Conservation (phyloP, 1,140 invertebrate species). For the Lycorma delicatula region DNA sequence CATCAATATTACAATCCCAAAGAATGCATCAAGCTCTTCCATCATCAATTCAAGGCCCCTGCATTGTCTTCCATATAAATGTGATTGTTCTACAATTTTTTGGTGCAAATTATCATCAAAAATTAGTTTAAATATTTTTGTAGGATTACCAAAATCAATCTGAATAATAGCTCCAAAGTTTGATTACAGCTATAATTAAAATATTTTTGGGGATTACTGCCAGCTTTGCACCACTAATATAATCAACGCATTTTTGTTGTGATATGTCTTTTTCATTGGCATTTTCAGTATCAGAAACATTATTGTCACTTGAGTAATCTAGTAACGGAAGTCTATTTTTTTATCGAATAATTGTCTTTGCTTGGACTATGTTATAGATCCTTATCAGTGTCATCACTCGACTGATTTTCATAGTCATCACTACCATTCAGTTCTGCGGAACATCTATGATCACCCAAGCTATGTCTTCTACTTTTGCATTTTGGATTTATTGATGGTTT, state of each 20-base stretch:
- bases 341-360: not conserved
- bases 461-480: too few relatives aligned
- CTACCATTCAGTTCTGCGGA: too few relatives aligned
- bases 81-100: slow-evolving; percentile 16
- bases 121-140: slow-evolving; percentile 5
- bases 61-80: slow-evolving; percentile 17
- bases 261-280: too few relatives aligned
- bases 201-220: not conserved
- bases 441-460: too few relatives aligned
- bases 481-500: too few relatives aligned
- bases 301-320: slow-evolving; percentile 7
- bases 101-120: slow-evolving; percentile 14
- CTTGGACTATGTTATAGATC: not conserved
- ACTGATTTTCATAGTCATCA: not conserved
- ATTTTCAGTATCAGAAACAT: too few relatives aligned
- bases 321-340: not conserved
- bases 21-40: slow-evolving; percentile 14
- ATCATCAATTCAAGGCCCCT: slow-evolving; percentile 13
- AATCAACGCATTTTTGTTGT: too few relatives aligned
- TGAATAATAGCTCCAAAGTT: slow-evolving; percentile 7
- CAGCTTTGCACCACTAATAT: slow-evolving; percentile 15
- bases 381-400: not conserved
- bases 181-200: not conserved
- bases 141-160: slow-evolving; percentile 8
- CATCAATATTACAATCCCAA: slow-evolving; percentile 23